Conservation (phyloP, 2,113 vertebrate species). For the Ammodytes dubius region DNA sequence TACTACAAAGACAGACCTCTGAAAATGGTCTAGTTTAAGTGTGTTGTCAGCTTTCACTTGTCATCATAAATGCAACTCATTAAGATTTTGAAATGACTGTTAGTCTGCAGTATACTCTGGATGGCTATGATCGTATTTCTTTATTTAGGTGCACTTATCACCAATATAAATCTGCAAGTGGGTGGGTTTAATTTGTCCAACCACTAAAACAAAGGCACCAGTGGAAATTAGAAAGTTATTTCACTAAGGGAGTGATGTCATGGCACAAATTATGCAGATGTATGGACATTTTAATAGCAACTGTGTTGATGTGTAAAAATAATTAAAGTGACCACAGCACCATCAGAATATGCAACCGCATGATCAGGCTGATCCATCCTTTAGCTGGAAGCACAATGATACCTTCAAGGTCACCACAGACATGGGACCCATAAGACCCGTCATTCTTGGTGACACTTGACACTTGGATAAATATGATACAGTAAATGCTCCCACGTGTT, state of each 20-base stretch:
- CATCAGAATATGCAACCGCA: conserved; percentile 23
- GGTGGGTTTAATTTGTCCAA: not conserved
- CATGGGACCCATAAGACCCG: not conserved
- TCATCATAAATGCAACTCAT: not conserved
- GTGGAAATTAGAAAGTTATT: no score
- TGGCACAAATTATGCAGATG: not conserved
- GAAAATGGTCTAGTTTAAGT: not conserved
- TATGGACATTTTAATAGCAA: not conserved
- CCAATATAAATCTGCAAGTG: not conserved
- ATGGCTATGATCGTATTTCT: not conserved
- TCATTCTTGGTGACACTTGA: conserved; percentile 39
- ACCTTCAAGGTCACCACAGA: conserved; percentile 38
- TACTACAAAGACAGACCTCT: not conserved
- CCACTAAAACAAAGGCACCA: not conserved
- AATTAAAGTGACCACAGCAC: not conserved
- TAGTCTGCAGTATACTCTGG: not conserved
- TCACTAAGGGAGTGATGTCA: not conserved
- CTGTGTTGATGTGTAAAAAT: not conserved
- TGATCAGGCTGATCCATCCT: conserved; percentile 32
- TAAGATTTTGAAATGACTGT: not conserved
- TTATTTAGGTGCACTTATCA: not conserved
- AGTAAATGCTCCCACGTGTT: not conserved
- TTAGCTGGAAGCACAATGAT: conserved; percentile 29
- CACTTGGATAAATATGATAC: conserved; percentile 20
- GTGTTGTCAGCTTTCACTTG: not conserved